Base-by-base conservation (phyloP, 2,888 invertebrate genomes). In the Plagiodera versicolora region DNA sequence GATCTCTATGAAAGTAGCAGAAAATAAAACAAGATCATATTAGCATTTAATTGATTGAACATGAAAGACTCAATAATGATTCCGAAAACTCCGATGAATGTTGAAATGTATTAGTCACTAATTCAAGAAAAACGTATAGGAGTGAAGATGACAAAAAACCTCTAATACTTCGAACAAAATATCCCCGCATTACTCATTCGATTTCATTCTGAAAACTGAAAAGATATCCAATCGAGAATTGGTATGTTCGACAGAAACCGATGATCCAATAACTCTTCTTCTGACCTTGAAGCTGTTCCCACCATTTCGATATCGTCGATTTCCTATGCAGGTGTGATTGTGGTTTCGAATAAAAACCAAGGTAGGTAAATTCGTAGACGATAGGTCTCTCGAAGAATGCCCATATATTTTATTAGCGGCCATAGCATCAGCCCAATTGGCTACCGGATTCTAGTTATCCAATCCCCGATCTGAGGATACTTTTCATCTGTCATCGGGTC, bases 391-490 rank as follows among this genome's bases (percentile, higher is more conserved):
- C 55, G 61, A 66, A 64, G 69, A 69, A 69, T 67, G 66, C 62
- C 67, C 67, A 71, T 52, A 52, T 67, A 68, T 71, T 68, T 68
- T 67, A 61, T 57, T 24, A 44, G 71, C 74, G 72, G 74, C 74
- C 74, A 75, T 75, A 73, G 77, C 76, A 75, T 75, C 75, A 74
- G 75, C 71, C 79, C 79, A 78, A 80, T 79, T 77, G 78, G 80
- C 80, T 80, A 80, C 80, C 79, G 80, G 76, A 78, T 77, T 78
- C 77, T 70, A 74, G 76, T 80, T 80, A 80, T 80, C 80, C 80
- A 80, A 80, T 80, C 78, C 75, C 72, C 74, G 78, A 80, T 80
- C 80, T 80, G 72, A 70, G 77, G 75, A 80, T 78, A 80, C 80
- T 79, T 80, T 80, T 80, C 79, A 80, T 79, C 80, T 80, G 81